Base-by-base conservation (phyloP, 2,113 vertebrate species). In the Trachemys scripta region DNA sequence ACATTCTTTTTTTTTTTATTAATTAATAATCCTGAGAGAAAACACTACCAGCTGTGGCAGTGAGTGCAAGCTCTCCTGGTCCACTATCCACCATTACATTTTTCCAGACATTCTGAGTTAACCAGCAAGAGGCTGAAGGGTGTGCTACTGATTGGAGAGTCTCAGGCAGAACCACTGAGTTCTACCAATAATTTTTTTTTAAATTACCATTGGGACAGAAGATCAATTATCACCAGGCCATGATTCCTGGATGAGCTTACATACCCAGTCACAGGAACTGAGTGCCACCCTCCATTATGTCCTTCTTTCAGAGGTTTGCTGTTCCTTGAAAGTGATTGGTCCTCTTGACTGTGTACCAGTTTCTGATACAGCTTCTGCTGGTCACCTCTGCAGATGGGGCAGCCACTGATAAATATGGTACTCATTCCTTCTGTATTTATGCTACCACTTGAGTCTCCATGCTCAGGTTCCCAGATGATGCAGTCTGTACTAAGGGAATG, bases 271-370 rank as follows among this genome's bases (percentile, higher is more conserved):
- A 31, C 29, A 62, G 29, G 59, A 87, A 59, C 3, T 83, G 5
- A 31, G 4, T 20, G 20, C 56, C 2, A 5, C 10, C 3, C 62
- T 31, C 56, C 80, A n/a, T 0, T 2, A 1, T 9, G 6, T n/a
- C 38, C 16, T 25, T 53, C 20, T 27, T 6, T 22, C 47, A 79
- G 22, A 75, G 38, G 8, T 81, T 94, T 88, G 56, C 24, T 62
- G 50, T 50, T 82, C 24, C 45, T 81, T n/a, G 19, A 51, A 65
- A 62, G 86, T 9, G 49, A 0, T 0, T 80, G 20, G 10, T n/a
- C 87, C 65, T 75, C 13, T 14, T 19, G 25, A 27, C 50, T 35
- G 6, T 62, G 12, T 62, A 31, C 13, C 59, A 62, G 27, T 35
- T 62, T 13, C 59, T 62, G 29, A 31, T 62, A 62, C 13, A 62